These are phyloP conservation scores for Maniola jurtina DNA, from an alignment of 1,140 invertebrate species.

Conservation along the genomic window DNA sequence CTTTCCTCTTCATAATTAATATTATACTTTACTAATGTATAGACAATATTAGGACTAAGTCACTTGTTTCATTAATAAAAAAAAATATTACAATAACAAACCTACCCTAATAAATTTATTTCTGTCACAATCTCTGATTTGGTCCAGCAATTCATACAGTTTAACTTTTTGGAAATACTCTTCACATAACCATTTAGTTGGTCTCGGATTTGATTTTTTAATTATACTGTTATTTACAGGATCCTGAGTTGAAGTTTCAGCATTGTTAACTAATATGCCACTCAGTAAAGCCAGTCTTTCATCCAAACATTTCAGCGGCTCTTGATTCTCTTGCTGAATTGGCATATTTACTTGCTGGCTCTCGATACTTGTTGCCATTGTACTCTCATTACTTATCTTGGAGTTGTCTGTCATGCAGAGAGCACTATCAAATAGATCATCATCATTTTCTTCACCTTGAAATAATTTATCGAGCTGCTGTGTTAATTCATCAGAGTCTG, in stretches of 20 bases:
- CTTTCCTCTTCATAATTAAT: too few species aligned
- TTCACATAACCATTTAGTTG: slow-evolving; percentile 72
- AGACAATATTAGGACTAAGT: background rate
- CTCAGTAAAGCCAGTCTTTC: slow-evolving; percentile 54
- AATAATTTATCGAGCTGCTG: slow-evolving; percentile 64
- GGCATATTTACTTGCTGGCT: slow-evolving; percentile 1
- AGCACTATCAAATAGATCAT: slow-evolving; percentile 66
- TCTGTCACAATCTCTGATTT: slow-evolving; percentile 64
- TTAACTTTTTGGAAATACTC: slow-evolving; percentile 69
- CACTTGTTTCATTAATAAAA: too few species aligned
- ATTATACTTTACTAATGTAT: background rate
- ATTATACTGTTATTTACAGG: slow-evolving; percentile 32
- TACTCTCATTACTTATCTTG: slow-evolving; percentile 32
- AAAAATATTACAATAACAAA: background rate
- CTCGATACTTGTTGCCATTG: background rate
- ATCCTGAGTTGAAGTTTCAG: slow-evolving; percentile 25
- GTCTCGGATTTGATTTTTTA: slow-evolving; percentile 30
- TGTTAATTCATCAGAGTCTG: slow-evolving; percentile 57
- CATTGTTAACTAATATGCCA: slow-evolving; percentile 46
- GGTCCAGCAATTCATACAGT: slow-evolving; percentile 62
- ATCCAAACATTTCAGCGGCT: slow-evolving; percentile 53
- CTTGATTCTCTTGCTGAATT: slow-evolving; percentile 36
- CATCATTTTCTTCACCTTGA: slow-evolving; percentile 59
- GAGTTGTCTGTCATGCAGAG: slow-evolving; percentile 43
- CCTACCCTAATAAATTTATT: slow-evolving; percentile 58